Conservation (phyloP, 2,113 vertebrate species). For the Neolamprologus longior region DNA sequence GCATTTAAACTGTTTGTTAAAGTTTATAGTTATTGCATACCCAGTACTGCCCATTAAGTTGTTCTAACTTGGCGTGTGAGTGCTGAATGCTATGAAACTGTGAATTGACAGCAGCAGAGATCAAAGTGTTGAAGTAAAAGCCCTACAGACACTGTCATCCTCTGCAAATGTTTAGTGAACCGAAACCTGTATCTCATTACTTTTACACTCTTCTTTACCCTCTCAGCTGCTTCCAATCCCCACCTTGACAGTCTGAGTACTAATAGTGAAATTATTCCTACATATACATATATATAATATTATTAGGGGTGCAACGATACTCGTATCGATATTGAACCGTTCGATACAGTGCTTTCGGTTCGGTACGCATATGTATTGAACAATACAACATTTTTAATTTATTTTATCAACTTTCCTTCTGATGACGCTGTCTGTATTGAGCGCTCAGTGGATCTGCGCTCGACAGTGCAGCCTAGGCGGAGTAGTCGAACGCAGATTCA, state of each 20-base stretch:
- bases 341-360: too few species aligned
- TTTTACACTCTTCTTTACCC: conserved; percentile 23
- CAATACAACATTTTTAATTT: rapidly evolving
- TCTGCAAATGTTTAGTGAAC: conserved; percentile 64
- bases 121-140: conserved; percentile 60
- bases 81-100: conserved; percentile 22
- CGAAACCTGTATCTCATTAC: conserved; percentile 54
- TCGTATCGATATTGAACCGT: rapidly evolving
- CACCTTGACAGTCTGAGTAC: background rate
- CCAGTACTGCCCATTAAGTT: conserved; percentile 27
- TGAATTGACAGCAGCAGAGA: conserved; percentile 55
- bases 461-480: too few species aligned
- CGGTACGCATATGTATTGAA: rapidly evolving
- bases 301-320: background rate
- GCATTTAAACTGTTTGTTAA: background rate
- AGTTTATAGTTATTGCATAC: background rate
- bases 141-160: conserved; percentile 59
- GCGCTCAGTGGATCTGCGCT: rapidly evolving
- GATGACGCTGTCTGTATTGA: rapidly evolving
- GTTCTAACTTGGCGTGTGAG: conserved; percentile 39
- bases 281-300: rapidly evolving
- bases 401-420: too few species aligned
- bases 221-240: conserved; percentile 7
- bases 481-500: rapidly evolving
- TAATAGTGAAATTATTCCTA: background rate